These are phyloP conservation scores for Buathra laborator DNA, from an alignment of 2,888 invertebrate species.

Conservation along the genomic window DNA sequence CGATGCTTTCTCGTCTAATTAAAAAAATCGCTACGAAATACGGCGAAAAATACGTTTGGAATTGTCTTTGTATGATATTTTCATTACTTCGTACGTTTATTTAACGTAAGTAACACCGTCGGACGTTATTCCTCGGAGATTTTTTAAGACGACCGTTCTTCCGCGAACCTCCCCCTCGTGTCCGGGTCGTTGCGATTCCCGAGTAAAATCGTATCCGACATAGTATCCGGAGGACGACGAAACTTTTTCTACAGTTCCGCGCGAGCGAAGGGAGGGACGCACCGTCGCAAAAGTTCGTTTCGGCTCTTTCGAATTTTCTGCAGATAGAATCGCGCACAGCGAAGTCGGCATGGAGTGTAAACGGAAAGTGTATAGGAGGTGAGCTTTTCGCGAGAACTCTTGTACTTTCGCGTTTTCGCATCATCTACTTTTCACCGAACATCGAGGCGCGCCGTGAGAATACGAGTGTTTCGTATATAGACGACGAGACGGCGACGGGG, in stretches of 20 bases:
- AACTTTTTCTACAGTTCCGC: slow-evolving; percentile 53
- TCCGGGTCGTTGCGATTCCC: slow-evolving; percentile 48
- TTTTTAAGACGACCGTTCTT: neutral
- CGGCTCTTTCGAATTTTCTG: slow-evolving; percentile 7
- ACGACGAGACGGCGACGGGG: neutral
- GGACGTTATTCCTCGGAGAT: slow-evolving; percentile 32
- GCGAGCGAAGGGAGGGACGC: slow-evolving; percentile 16
- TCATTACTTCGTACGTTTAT: too few species aligned
- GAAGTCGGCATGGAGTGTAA: slow-evolving; percentile 31
- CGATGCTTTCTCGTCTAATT: too few species aligned
- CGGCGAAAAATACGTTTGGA: too few species aligned
- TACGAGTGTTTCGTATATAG: neutral
- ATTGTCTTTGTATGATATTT: too few species aligned
- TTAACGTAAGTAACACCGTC: neutral
- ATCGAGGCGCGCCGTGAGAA: neutral
- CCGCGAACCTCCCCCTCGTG: neutral
- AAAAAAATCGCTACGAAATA: too few species aligned
- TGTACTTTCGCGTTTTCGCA: slow-evolving; percentile 10
- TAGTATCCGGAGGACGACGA: slow-evolving; percentile 44
- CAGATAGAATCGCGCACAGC: slow-evolving; percentile 7
- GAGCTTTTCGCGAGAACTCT: slow-evolving; percentile 47
- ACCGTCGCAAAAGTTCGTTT: slow-evolving; percentile 27
- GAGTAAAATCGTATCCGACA: slow-evolving; percentile 58
- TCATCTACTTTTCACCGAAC: neutral
- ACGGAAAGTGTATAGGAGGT: slow-evolving; percentile 52